Percentiles rank a stretch among this genome's conserved stretches.
These are phyloP conservation scores for Aricia artaxerxes DNA, from an alignment of 2,888 invertebrate species.

Conservation along the genomic window DNA sequence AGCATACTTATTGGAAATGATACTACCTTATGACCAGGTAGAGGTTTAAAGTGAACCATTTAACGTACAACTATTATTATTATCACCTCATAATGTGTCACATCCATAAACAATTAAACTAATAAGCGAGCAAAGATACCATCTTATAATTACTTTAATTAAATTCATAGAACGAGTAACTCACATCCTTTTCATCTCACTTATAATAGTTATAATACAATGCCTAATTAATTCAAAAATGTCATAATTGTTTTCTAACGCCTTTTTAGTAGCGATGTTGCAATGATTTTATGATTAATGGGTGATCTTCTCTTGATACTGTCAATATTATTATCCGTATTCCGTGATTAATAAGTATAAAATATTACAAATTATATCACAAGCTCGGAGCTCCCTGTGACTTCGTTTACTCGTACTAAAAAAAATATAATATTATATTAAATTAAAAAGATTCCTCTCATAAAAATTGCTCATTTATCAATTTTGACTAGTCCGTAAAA, in stretches of 20 bases:
- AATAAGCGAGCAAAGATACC: not conserved
- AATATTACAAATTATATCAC: slow-evolving; percentile 14
- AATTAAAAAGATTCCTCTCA: too few relatives aligned
- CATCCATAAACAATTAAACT: slow-evolving; percentile 9
- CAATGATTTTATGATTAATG: slow-evolving; percentile 24
- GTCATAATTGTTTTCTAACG: slow-evolving; percentile 25
- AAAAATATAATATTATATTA: not conserved
- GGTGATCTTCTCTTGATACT: slow-evolving; percentile 5
- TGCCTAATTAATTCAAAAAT: slow-evolving; percentile 27
- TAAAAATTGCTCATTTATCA: too few relatives aligned
- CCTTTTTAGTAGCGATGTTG: slow-evolving; percentile 28
- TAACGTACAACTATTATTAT: not conserved
- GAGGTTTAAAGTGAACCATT: not conserved
- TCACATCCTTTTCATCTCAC: slow-evolving; percentile 20
- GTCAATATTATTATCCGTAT: not conserved
- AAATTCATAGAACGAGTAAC: slow-evolving; percentile 13
- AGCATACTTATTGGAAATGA: too few relatives aligned
- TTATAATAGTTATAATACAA: slow-evolving; percentile 11
- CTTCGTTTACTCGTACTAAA: not conserved
- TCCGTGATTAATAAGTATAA: not conserved
- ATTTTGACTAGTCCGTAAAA: too few relatives aligned
- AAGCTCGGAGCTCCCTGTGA: not conserved
- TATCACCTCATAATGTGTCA: not conserved
- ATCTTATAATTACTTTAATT: slow-evolving; percentile 4
- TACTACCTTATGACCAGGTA: not conserved